phyloP scores from a whole-genome alignment of 2,888 invertebrate genomes.

The Capitulum mitella region DNA sequence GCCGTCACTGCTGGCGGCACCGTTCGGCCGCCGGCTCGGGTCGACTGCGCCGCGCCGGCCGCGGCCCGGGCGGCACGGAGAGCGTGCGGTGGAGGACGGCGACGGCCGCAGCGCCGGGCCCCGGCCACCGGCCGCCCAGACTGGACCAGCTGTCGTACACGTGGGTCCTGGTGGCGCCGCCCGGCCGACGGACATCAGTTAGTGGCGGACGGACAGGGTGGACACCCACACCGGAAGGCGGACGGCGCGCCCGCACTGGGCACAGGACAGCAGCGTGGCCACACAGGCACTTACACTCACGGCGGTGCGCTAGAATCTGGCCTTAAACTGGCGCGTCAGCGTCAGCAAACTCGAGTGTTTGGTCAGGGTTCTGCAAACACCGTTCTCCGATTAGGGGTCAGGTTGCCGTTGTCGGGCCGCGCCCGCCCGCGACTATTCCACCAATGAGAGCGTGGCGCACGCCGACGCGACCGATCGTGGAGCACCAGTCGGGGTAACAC shows the following conservation, averaged over 20 bases:
- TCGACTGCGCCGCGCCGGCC: not conserved
- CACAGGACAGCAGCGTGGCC: not conserved
- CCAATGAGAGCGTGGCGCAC: too few species aligned
- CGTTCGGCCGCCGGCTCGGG: not conserved
- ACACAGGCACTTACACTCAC: not conserved
- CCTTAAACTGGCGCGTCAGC: constrained; percentile 8
- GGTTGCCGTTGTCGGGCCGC: too few species aligned
- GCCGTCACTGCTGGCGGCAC: constrained; percentile 5
- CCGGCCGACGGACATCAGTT: not conserved
- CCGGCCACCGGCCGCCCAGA: not conserved
- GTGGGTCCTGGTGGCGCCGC: not conserved
- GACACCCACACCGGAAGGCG: not conserved
- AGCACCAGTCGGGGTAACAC: too few species aligned
- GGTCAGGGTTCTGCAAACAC: constrained; percentile 19
- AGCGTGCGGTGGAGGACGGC: not conserved
- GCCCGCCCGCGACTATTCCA: too few species aligned
- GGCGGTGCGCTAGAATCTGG: not conserved
- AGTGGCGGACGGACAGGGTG: not conserved
- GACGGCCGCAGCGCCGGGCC: not conserved
- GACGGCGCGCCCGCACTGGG: not conserved
- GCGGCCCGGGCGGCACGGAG: not conserved
- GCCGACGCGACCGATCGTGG: too few species aligned
- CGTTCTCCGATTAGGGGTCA: not conserved
- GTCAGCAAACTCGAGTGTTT: constrained; percentile 22
- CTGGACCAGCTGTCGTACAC: not conserved